Conservation (phyloP, 92 coral and sea anemone species). For the Chrysogorgia sp. region DNA sequence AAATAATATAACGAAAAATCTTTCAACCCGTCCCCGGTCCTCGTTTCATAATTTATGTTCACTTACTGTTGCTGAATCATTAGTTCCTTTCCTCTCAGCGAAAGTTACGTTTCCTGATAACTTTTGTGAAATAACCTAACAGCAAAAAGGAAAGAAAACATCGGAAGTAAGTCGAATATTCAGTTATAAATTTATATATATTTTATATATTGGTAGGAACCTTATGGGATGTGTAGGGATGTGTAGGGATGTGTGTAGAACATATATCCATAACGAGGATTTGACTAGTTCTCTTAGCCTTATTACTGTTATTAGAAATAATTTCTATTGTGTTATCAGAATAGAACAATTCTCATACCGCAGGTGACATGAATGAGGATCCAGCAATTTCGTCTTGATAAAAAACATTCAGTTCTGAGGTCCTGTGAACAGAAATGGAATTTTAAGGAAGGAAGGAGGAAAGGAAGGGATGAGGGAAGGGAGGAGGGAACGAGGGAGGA, state of each 20-base stretch:
- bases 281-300: too few relatives aligned
- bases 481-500: not conserved
- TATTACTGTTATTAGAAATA: too few relatives aligned
- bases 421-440: not conserved
- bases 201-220: too few relatives aligned
- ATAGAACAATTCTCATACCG: slow-evolving; percentile 5
- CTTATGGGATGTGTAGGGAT: too few relatives aligned
- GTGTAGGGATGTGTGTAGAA: too few relatives aligned
- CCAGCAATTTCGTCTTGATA: slow-evolving; percentile 8
- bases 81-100: not conserved
- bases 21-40: too few relatives aligned
- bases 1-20: too few relatives aligned
- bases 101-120: not conserved
- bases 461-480: not conserved
- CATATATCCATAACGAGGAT: too few relatives aligned
- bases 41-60: not conserved
- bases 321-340: not conserved
- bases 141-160: not conserved
- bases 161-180: not conserved
- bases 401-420: slow-evolving; percentile 32
- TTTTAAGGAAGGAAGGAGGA: not conserved
- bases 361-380: slow-evolving; percentile 6
- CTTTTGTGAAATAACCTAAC: not conserved
- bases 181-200: not conserved
- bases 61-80: not conserved